Evolutionary conservation across 2,888 invertebrate genomes (phyloP), one percentile per base, ranked within the genome.

Genomic region (Atrina japonica): DNA sequence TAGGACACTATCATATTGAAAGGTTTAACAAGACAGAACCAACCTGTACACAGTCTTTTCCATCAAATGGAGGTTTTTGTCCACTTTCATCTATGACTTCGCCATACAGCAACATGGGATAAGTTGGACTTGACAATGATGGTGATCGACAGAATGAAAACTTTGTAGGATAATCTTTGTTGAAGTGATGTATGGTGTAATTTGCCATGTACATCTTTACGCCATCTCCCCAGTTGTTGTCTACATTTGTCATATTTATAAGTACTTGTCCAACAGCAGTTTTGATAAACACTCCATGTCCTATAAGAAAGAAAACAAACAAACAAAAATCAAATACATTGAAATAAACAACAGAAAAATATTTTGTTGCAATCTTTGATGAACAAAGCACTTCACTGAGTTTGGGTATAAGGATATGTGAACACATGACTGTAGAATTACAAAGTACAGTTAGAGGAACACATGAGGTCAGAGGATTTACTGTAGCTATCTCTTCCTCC

Each of bases 191-290:
- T 29, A 84, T 83, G 7, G 86, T 86, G 56, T 83, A 83, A 65
- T 88, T 86, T 21, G 78, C 76, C 71, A 87, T 73, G 60, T 87
- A 84, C 79, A 87, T 83, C 72, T 89, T 88, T 58, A 90, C 81
- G 3, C 90, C 90, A 76, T 90, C 89, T n/a, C 90, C 90, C 82
- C 85, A 83, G 82, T 90, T 90, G 65, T 88, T 68, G 3, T 75
- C 59, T 25, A 89, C 72, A 23, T 83, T 77, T 2, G 88, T 87
- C 71, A 82, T 85, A 64, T 86, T 87, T 55, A 90, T 81, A 16
- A 84, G 70, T 0, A 88, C 86, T 14, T 81, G 77, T 25, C 90
- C 90, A n/a, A 89, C 81, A 14, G 83, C 78, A 6, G 88, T 84
- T 68, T 88, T 82, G 21, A 89, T 84, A 58, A 84, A 86, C 2